Base-by-base conservation (phyloP, 2,888 invertebrate genomes). In the Lochmaea capreae region DNA sequence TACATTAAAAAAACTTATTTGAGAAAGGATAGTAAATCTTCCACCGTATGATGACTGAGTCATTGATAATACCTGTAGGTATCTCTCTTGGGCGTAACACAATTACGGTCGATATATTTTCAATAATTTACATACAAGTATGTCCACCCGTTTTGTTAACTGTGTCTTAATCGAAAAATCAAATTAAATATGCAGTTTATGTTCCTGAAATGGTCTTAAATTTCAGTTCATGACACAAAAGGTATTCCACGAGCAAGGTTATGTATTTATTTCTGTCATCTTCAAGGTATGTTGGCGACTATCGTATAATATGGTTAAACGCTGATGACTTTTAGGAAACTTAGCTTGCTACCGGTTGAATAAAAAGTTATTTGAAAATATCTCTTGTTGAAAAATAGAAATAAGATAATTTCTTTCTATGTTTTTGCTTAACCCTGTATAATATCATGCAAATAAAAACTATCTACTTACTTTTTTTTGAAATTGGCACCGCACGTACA, bases 401-500 rank as follows among this genome's bases (percentile, higher is more conserved):
- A 22, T 22, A 22, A 22, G 22, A 22, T n/a, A n/a, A n/a, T n/a
- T n/a, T n/a, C n/a, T n/a, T n/a, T n/a, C n/a, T n/a, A n/a, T 22
- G 22, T 22, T 22, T 22, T 22, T 22, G 1, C 22, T 22, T 3
- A 26, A 26, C 26, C 26, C 26, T 26, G 26, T 26, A 26, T 26
- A 26, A 26, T 26, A 11, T 5, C 43, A 43, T 43, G 1, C 43
- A 12, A 43, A 11, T 11, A 43, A 11, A 43, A 43, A 46, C 3
- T 46, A 46, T 14, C 14, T 59, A 79, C 90, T 89, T 81, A 90
- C 90, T 87, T 88, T 84, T 86, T 88, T 18, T 83, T 83, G 78
- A 89, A 88, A 62, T 85, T 85, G 62, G 88, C 88, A 22, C 87
- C 88, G 76, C 90, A 90, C 6, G 85, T 86, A 10, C 86, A 86